Conservation (phyloP, 2,113 vertebrate species). For the Prunella himalayana region DNA sequence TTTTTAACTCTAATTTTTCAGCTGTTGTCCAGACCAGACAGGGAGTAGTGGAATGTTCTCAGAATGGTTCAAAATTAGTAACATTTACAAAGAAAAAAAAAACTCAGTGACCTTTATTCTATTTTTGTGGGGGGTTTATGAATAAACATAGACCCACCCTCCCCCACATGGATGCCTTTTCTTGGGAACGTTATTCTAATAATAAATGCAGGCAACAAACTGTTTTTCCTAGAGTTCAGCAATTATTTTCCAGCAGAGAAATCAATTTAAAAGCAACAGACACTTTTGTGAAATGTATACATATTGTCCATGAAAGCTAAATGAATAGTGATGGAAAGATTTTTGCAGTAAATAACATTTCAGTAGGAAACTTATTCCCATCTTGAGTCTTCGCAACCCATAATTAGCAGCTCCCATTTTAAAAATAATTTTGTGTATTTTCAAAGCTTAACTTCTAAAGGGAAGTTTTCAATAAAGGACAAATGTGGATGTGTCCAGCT, state of each 20-base stretch:
- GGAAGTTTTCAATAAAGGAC: slow-evolving; percentile 48
- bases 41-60: slow-evolving; percentile 45
- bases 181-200: slow-evolving; percentile 60
- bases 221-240: slow-evolving; percentile 13
- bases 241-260: slow-evolving; percentile 46
- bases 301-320: not conserved
- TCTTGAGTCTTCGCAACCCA: not conserved
- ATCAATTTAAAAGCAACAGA: slow-evolving; percentile 40
- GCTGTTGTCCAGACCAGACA: not conserved
- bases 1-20: slow-evolving; percentile 9
- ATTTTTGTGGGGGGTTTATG: slow-evolving; percentile 12
- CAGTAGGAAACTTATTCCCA: not conserved
- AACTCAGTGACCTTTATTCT: slow-evolving; percentile 43
- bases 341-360: slow-evolving; percentile 24
- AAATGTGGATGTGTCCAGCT: slow-evolving; percentile 14
- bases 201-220: slow-evolving; percentile 49
- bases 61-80: slow-evolving; percentile 53
- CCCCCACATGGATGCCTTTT: not conserved
- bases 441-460: slow-evolving; percentile 17
- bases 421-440: slow-evolving; percentile 21
- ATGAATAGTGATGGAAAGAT: not conserved
- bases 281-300: slow-evolving; percentile 22
- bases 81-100: slow-evolving; percentile 14
- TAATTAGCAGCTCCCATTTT: slow-evolving; percentile 10
- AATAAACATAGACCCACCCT: slow-evolving; percentile 44